A percentile compares a stretch with the other conserved stretches of the same genome.
Conservation (phyloP, 2,888 invertebrate species). For the Drosophila sordidapex region DNA sequence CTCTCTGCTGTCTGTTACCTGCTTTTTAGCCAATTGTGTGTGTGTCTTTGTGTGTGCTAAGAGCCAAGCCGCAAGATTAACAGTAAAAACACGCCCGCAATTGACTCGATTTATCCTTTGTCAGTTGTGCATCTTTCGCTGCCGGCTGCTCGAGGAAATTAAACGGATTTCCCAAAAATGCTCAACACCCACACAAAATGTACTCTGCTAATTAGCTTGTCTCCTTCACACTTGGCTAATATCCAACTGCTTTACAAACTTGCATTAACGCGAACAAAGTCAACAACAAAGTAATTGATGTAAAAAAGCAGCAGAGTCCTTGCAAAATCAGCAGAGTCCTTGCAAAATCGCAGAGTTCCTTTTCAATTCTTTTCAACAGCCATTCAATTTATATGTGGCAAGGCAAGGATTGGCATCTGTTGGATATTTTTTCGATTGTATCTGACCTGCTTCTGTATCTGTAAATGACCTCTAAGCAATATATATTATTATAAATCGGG, state of each 20-base stretch:
- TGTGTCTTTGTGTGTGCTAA: neutral
- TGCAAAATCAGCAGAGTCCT: neutral
- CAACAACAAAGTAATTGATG: slow-evolving; percentile 8
- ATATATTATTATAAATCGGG: too few species aligned
- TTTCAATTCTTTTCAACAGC: neutral
- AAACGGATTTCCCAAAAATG: slow-evolving; percentile 66
- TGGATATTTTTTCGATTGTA: neutral
- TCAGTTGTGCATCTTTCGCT: slow-evolving; percentile 44
- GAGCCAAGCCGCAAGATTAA: slow-evolving; percentile 65
- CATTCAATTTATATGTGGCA: neutral
- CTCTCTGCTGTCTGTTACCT: slow-evolving; percentile 26
- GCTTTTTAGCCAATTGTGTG: slow-evolving; percentile 43
- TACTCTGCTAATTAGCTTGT: slow-evolving; percentile 50
- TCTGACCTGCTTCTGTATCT: neutral
- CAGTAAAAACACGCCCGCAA: slow-evolving; percentile 67
- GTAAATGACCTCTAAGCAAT: neutral
- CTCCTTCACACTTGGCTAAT: slow-evolving; percentile 32
- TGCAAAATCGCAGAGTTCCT: neutral
- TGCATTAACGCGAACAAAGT: neutral
- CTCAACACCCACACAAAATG: slow-evolving; percentile 25
- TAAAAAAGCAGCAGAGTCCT: neutral
- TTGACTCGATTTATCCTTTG: slow-evolving; percentile 62
- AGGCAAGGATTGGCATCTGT: neutral
- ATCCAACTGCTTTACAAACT: slow-evolving; percentile 11
- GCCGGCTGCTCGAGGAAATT: slow-evolving; percentile 57